Percentiles rank a stretch among this genome's conserved stretches.
phyloP scores from a whole-genome alignment of 2,797 vertebrate genomes.

The Cossypha niveicapilla region DNA sequence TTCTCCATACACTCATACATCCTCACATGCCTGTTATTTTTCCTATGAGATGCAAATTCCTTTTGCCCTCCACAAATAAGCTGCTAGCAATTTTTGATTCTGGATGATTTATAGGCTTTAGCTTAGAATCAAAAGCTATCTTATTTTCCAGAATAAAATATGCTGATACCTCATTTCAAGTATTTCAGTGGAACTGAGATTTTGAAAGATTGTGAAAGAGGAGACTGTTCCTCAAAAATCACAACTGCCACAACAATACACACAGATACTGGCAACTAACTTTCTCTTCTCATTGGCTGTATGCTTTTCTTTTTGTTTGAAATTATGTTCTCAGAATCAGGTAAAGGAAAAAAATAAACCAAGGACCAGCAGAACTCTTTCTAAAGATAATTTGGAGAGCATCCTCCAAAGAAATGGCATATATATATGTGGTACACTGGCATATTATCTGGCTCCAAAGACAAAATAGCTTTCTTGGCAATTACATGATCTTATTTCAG shows the following conservation, averaged over 20 bases:
- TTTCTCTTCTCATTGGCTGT: not conserved
- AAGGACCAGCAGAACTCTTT: not conserved
- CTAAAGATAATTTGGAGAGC: conserved; percentile 6
- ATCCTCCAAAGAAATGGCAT: conserved; percentile 23
- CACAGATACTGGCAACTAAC: not conserved
- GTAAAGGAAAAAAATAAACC: not conserved
- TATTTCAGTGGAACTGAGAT: not conserved
- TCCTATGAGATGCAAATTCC: not conserved
- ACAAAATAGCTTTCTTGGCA: conserved; percentile 68
- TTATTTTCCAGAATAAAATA: not conserved
- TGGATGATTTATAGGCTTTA: not conserved
- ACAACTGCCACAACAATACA: not conserved
- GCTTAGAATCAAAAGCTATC: not conserved
- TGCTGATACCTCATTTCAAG: not conserved
- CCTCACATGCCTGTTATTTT: not conserved
- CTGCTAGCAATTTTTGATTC: not conserved
- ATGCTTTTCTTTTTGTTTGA: not conserved
- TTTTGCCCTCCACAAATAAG: not conserved
- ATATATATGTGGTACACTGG: conserved; percentile 17
- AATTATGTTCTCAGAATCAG: conserved; percentile 1
- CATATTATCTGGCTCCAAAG: conserved; percentile 45
- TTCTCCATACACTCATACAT: not conserved
- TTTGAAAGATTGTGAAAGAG: not conserved
- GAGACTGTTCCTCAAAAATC: not conserved
- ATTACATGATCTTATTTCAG: conserved; percentile 63